These are phyloP conservation scores for Hapalemur alaotrensis DNA, from an alignment of 2,797 vertebrate species.

Conservation along the genomic window DNA sequence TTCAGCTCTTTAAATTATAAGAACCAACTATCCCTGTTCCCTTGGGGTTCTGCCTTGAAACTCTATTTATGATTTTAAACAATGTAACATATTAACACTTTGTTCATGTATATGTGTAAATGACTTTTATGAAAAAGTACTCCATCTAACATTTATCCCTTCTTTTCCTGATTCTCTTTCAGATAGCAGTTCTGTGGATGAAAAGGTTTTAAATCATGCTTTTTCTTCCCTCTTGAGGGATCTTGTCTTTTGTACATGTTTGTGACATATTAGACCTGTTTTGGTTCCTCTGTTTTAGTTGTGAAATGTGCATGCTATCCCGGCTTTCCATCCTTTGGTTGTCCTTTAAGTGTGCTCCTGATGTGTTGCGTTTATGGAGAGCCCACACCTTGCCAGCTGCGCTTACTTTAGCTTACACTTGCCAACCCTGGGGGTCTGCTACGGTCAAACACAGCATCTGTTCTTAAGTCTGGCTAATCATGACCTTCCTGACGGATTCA, in stretches of 20 bases:
- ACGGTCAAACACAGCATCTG: slow-evolving; percentile 75
- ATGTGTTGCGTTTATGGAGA: slow-evolving; percentile 80
- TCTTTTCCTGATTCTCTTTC: slow-evolving; percentile 91
- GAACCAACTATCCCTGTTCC: neutral
- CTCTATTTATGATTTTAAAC: slow-evolving; percentile 38
- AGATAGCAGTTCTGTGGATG: slow-evolving; percentile 97
- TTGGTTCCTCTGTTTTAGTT: slow-evolving; percentile 84
- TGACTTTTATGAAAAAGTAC: slow-evolving; percentile 63
- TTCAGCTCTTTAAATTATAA: neutral
- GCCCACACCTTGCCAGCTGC: slow-evolving; percentile 76
- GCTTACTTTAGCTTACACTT: slow-evolving; percentile 74
- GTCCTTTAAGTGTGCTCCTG: slow-evolving; percentile 80
- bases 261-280: slow-evolving; percentile 83
- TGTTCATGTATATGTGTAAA: slow-evolving; percentile 56
- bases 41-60: neutral
- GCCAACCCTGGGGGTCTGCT: slow-evolving; percentile 82
- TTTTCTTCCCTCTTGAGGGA: slow-evolving; percentile 82
- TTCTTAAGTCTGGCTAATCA: slow-evolving; percentile 69
- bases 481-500: slow-evolving; percentile 42
- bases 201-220: slow-evolving; percentile 94
- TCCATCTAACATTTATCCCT: slow-evolving; percentile 87
- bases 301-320: slow-evolving; percentile 87
- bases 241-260: slow-evolving; percentile 85
- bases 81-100: slow-evolving; percentile 41
- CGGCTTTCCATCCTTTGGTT: slow-evolving; percentile 84